Evolutionary conservation across 1,140 invertebrate genomes (phyloP), one percentile per base, ranked within the genome.

Genomic region (Lepidurus arcticus): DNA sequence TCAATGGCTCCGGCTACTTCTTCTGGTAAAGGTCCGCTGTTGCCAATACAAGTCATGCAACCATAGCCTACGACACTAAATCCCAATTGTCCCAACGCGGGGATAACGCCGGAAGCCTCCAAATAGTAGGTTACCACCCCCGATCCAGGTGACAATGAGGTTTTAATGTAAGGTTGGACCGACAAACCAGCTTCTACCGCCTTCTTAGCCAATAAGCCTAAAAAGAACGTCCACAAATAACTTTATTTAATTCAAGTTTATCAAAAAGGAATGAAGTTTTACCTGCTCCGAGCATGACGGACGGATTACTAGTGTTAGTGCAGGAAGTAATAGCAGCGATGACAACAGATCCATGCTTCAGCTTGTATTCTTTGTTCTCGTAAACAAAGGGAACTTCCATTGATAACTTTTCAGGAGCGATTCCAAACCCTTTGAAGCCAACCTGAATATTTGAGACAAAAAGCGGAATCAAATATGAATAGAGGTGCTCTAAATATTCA

Each of bases 31-130:
- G 96, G 96, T 11, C 97, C 97, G 74, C 93, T 95, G 85, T 99
- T 99, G 9, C 98, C 98, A 81, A 99, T 99, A 85, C 97, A 99
- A 0, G 97, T 99, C 96, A 98, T 98, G 86, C 97, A 99, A 1
- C 97, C 90, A 78, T 84, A 84, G n/a, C 97, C 97, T 43, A 95
- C 93, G 77, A 96, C 92, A 82, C 95, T 90, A 85, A 98, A 99
- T 9, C 97, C 97, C 11, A 98, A 88, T 84, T 94, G 89, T 80
- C 93, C 90, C 65, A 99, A 85, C 82, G 91, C 92, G 0, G 94
- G 92, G 34, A 94, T 90, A 3, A 99, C 95, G 0, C 96, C 96
- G 44, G 91, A 91, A 83, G 94, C 92, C 82, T 90, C 88, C 0
- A 99, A 86, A 86, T 99, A 99, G 85, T 98, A 98, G 0, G 96